Evolutionary conservation across 2,797 vertebrate genomes (phyloP).

Genomic region (Otolemur crassicaudatus): DNA sequence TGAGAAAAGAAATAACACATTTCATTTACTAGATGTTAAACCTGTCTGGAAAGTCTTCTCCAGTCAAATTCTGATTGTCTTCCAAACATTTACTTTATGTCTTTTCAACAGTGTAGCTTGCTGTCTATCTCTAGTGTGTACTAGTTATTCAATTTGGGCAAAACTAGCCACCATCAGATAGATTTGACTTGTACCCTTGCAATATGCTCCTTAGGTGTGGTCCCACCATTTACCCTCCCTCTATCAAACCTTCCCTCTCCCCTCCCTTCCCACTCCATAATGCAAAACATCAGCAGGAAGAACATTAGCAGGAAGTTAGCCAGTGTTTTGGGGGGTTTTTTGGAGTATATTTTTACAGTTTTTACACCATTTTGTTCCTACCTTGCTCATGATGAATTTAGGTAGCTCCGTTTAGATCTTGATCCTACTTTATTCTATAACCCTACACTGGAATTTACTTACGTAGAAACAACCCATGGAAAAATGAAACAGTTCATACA

Average conservation of each 20-base stretch:
- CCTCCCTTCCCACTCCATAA: not conserved
- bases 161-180: not conserved
- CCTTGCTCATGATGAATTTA: not conserved
- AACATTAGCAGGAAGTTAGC: not conserved
- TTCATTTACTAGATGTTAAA: not conserved
- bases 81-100: not conserved
- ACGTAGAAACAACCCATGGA: not conserved
- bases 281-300: not conserved
- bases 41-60: not conserved
- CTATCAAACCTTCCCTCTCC: too few relatives aligned
- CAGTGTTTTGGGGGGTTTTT: not conserved
- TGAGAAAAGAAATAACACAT: constrained; percentile 2
- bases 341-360: not conserved
- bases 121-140: not conserved
- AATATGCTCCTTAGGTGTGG: too few relatives aligned
- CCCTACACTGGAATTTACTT: constrained; percentile 7
- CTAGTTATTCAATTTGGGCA: not conserved
- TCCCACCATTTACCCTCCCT: too few relatives aligned
- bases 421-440: not conserved
- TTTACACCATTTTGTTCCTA: not conserved
- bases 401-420: not conserved
- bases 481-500: not conserved
- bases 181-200: too few relatives aligned
- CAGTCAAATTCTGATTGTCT: not conserved
- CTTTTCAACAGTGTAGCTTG: not conserved